Conservation (phyloP, 2,888 invertebrate species). For the Unio delphinus region DNA sequence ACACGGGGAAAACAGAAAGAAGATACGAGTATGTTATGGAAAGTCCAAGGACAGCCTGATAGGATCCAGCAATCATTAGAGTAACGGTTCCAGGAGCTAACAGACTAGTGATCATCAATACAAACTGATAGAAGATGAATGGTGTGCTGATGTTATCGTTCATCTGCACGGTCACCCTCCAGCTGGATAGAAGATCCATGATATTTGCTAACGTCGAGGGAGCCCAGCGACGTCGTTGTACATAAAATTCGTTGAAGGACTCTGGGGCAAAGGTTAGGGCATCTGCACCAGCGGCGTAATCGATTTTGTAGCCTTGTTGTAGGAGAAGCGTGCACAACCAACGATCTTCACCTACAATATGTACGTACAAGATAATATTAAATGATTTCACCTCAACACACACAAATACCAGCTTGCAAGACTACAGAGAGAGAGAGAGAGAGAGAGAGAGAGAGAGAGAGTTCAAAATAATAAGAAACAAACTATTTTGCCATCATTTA, state of each 20-base stretch:
- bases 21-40: slow-evolving; percentile 97
- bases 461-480: too few relatives aligned
- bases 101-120: slow-evolving; percentile 47
- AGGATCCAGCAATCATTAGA: slow-evolving; percentile 93
- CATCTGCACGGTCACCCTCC: slow-evolving; percentile 42
- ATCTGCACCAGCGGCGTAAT: slow-evolving; percentile 65
- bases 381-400: neutral
- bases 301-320: slow-evolving; percentile 63
- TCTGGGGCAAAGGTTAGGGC: slow-evolving; percentile 63
- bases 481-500: too few relatives aligned
- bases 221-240: slow-evolving; percentile 64
- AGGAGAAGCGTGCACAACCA: slow-evolving; percentile 66
- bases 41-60: slow-evolving; percentile 95
- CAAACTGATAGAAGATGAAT: slow-evolving; percentile 56
- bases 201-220: slow-evolving; percentile 67
- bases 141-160: slow-evolving; percentile 60
- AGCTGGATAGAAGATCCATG: slow-evolving; percentile 55
- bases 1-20: slow-evolving; percentile 92
- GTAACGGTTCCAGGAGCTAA: slow-evolving; percentile 53
- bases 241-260: slow-evolving; percentile 64
- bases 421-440: neutral
- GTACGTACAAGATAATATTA: neutral
- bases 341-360: slow-evolving; percentile 63
- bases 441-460: too few relatives aligned
- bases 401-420: neutral